Evolutionary conservation across 2,888 invertebrate species (phyloP).

Genomic region (Elegia similella): DNA sequence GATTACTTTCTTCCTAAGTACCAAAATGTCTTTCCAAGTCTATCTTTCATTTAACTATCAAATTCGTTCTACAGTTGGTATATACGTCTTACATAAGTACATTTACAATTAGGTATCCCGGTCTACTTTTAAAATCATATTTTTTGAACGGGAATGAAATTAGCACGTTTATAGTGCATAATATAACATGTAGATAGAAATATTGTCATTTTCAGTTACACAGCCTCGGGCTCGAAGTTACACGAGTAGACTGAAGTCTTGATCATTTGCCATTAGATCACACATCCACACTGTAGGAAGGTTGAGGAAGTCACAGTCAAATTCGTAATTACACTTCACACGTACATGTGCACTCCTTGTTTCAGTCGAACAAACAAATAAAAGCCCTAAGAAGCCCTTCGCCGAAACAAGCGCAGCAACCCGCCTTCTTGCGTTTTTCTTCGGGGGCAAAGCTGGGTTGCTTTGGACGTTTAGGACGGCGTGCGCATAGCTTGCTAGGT

Average conservation of each 20-base stretch:
- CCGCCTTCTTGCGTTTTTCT: slow-evolving; percentile 56
- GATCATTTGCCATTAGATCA: background rate
- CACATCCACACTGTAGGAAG: slow-evolving; percentile 8
- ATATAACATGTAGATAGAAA: background rate
- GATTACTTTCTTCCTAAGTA: slow-evolving; percentile 37
- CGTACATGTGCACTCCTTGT: slow-evolving; percentile 25
- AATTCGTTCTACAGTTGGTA: slow-evolving; percentile 16
- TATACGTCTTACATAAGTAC: slow-evolving; percentile 1
- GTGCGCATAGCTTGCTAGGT: slow-evolving; percentile 59
- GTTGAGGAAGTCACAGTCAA: slow-evolving; percentile 4
- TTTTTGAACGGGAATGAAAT: background rate
- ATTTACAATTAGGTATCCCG: background rate
- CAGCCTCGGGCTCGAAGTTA: background rate
- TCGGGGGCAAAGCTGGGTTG: slow-evolving; percentile 68
- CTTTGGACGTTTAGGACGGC: slow-evolving; percentile 62
- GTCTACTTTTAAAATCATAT: background rate
- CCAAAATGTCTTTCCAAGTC: slow-evolving; percentile 18
- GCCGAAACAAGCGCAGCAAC: slow-evolving; percentile 75
- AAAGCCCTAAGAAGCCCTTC: slow-evolving; percentile 75
- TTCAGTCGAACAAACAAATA: slow-evolving; percentile 80
- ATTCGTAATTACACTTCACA: slow-evolving; percentile 27
- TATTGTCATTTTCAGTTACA: slow-evolving; percentile 8
- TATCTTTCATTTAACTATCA: slow-evolving; percentile 21
- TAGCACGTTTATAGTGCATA: background rate
- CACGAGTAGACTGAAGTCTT: background rate